Base-by-base conservation (phyloP, 2,113 vertebrate genomes). In the Athene noctua region DNA sequence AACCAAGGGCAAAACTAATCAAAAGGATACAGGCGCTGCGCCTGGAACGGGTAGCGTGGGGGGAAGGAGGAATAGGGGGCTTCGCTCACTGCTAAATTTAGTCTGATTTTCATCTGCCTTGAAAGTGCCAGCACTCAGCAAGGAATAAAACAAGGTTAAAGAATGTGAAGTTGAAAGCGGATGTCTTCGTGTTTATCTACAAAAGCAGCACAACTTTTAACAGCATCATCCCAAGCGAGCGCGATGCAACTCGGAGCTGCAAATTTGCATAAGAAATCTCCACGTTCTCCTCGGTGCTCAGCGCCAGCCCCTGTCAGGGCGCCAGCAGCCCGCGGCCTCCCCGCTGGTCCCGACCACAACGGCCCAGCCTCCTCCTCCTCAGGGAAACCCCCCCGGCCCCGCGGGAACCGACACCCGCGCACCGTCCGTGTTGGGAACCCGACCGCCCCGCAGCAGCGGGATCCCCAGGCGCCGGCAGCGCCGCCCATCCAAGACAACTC, bases 161-260 rank as follows among this genome's bases (percentile, higher is more conserved):
- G 98, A 97, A 97, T 92, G 96, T 92, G 98, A 97, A 97, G 97
- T 94, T 97, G 98, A 97, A 98, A 97, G 97, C 91, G 36, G 88
- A 73, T 87, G 97, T 94, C 97, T 97, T 44, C 3, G 36, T 93
- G 97, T 97, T 98, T 97, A 97, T 97, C 97, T 97, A 96, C 93
- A 97, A 92, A 96, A 95, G 97, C 96, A 94, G 97, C 97, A 80
- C 96, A 94, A 97, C 96, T 97, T 95, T 95, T 54, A 73, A 94
- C 96, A 47, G 98, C 97, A 65, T 12, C 91, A 40, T 95, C 97
- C 97, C 97, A 93, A 25, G 96, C 15, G 93, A 74, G 97, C 14
- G 11, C 66, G 17, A 10, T 5, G 84, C 94, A 87, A 17, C 81
- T 90, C 81, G 52, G 54, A 27, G 8, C 97, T 32, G 95, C 67